phyloP scores from a whole-genome alignment of 2,113 vertebrate genomes.

The Emydura subglobosa region DNA sequence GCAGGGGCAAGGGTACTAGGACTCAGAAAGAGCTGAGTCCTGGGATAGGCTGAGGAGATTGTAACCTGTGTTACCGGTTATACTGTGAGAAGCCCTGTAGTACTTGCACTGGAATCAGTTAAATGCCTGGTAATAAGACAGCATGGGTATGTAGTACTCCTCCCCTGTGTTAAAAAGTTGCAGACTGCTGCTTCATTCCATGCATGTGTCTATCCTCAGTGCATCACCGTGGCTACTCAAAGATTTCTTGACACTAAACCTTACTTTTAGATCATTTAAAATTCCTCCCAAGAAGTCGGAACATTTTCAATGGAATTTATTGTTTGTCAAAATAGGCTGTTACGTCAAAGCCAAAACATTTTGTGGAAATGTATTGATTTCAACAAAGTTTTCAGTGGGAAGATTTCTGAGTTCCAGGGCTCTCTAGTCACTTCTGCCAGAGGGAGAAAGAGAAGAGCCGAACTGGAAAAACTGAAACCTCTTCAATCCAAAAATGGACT shows the following conservation, averaged over 20 bases:
- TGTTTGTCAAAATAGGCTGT: neutral
- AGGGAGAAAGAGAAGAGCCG: neutral
- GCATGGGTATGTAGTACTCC: too few species aligned
- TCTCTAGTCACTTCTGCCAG: slow-evolving; percentile 44
- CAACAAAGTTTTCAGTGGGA: neutral
- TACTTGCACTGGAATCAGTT: too few species aligned
- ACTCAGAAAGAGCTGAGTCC: too few species aligned
- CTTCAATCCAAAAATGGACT: neutral
- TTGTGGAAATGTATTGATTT: neutral
- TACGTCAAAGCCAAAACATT: neutral
- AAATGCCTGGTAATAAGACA: too few species aligned
- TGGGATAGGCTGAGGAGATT: too few species aligned
- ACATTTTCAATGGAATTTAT: neutral
- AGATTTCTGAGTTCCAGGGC: neutral
- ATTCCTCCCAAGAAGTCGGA: neutral
- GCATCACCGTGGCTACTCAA: too few species aligned
- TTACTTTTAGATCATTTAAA: neutral
- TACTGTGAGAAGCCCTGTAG: too few species aligned
- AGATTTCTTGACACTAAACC: neutral
- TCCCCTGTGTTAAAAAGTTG: too few species aligned
- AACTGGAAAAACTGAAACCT: neutral
- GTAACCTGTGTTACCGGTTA: too few species aligned
- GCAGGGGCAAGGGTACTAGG: too few species aligned
- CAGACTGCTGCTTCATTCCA: too few species aligned
- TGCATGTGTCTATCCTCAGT: too few species aligned